Evolutionary conservation across 1,140 invertebrate species (phyloP), one percentile per base, ranked within the genome.

Genomic region (Drosophila sturtevanti): DNA sequence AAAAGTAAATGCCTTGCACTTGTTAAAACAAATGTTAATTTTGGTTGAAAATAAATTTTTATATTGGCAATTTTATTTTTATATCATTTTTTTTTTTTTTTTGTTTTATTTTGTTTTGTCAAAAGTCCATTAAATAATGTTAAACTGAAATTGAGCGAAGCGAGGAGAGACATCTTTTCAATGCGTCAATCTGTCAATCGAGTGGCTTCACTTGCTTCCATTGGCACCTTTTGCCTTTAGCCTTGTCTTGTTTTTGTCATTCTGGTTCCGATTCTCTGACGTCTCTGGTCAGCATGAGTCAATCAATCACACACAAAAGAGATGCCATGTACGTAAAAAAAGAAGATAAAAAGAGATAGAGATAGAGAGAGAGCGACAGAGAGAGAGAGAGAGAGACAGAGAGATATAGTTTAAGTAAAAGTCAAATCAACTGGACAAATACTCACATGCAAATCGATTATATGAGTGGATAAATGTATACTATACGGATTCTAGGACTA

Each of bases 111-210:
- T 41, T 12, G 24, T 27, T 54, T 56, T 56, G 27, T 27, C 9
- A 51, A 56, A 64, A 75, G 70, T 81, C 78, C 78, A 86, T 85
- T 85, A 78, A 85, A 86, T 58, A 72, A 72, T 78, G 78, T 73
- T 78, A 60, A 77, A 54, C 67, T 63, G 54, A 74, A 78, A 81
- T 81, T 51, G 70, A 80, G 77, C 56, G 34, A 55, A 37, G 34
- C 24, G 21, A 34, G 18, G 22, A 51, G 41, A 56, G 68, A 63
- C 44, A 22, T 61, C 51, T 60, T 31, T 34, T 38, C 65, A 37
- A 31, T 37, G 67, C 69, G 81, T 63, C 82, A 70, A 77, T 64
- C 67, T 60, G 63, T 77, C 72, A 71, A 66, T 77, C 60, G 62
- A 24, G 10, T 38, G 41, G 35, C 63, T 38, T 9, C 44, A 54